phyloP scores from a whole-genome alignment of 2,113 vertebrate species.

The Salvelinus alpinus region DNA sequence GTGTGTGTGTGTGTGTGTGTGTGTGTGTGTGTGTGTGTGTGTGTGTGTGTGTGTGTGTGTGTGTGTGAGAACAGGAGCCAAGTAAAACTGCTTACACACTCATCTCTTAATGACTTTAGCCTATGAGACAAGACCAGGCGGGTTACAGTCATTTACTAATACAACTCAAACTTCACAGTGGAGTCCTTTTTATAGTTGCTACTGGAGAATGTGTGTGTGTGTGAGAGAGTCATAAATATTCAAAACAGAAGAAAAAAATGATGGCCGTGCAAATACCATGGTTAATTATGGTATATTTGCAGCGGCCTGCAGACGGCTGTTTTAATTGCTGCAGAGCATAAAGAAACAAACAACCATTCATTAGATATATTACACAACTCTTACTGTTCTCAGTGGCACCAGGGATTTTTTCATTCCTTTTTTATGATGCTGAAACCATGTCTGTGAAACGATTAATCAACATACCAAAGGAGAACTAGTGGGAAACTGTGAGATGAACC shows the following conservation, averaged over 20 bases:
- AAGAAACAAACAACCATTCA: constrained; percentile 50
- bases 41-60: no score
- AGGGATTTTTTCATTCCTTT: constrained; percentile 23
- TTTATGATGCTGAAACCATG: constrained; percentile 35
- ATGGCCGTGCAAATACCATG: constrained; percentile 19
- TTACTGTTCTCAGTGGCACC: constrained; percentile 19
- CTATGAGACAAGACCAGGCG: no score
- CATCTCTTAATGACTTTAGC: no score
- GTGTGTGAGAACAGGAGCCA: no score
- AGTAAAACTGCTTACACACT: no score
- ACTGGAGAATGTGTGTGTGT: background rate
- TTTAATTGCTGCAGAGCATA: constrained; percentile 12
- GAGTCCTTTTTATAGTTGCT: no score
- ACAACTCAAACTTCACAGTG: no score
- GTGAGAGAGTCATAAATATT: background rate
- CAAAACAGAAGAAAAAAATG: constrained; percentile 19
- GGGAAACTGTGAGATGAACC: constrained; percentile 28
- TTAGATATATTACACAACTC: constrained; percentile 52
- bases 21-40: no score
- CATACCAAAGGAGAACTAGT: constrained; percentile 19
- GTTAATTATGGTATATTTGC: constrained; percentile 43
- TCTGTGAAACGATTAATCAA: constrained; percentile 17
- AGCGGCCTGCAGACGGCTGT: constrained; percentile 19
- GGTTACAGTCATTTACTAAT: no score
- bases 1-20: no score